Evolutionary conservation across 2,888 invertebrate genomes (phyloP).

Genomic region (Norana najaformis): DNA sequence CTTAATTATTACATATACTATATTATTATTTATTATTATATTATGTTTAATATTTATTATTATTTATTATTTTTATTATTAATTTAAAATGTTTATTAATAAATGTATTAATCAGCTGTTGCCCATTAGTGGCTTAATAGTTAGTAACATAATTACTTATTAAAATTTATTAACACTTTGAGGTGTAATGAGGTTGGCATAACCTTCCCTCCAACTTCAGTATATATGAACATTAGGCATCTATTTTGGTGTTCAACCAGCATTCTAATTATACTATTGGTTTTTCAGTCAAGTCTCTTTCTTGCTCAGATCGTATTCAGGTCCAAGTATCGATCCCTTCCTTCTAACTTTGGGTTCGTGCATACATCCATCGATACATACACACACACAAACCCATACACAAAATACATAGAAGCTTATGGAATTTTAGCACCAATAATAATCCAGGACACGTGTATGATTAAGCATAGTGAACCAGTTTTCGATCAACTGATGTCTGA

Average conservation of each 20-base stretch:
- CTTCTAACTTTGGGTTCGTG: constrained; percentile 5
- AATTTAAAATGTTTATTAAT: background rate
- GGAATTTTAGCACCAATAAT: background rate
- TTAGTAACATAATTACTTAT: too few species aligned
- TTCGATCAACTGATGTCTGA: background rate
- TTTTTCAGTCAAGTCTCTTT: background rate
- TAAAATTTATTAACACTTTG: too few species aligned
- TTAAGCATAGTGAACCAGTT: background rate
- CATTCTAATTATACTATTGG: background rate
- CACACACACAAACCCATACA: too few species aligned
- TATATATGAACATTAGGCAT: too few species aligned
- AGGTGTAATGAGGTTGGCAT: background rate
- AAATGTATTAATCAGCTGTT: background rate
- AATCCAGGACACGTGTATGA: background rate
- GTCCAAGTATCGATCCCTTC: background rate
- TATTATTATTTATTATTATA: background rate
- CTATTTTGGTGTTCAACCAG: background rate
- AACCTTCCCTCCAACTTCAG: background rate
- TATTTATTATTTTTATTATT: background rate
- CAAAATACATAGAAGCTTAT: too few species aligned
- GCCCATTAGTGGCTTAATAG: background rate
- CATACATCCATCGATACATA: background rate
- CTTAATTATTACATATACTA: background rate
- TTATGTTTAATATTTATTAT: background rate
- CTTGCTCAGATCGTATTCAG: background rate